Conservation (phyloP, 2,797 vertebrate species). For the Pterois miles region DNA sequence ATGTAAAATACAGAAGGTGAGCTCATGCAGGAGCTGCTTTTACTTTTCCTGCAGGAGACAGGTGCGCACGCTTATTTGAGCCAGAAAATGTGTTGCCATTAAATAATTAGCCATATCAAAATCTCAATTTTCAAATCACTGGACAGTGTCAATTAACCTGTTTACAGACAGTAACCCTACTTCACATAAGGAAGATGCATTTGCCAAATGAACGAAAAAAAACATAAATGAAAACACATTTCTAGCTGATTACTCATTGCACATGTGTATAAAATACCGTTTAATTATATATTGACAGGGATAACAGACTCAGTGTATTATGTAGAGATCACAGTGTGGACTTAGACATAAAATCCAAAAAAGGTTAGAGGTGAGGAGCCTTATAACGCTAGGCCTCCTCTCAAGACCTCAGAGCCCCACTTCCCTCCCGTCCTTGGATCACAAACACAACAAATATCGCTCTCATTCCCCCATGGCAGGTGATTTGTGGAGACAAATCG, state of each 20-base stretch:
- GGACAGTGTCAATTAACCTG: not conserved
- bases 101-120: constrained; percentile 28
- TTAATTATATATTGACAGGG: not conserved
- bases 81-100: constrained; percentile 5
- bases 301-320: not conserved
- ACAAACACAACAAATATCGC: constrained; percentile 83
- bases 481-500: constrained; percentile 86
- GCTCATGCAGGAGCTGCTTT: constrained; percentile 2
- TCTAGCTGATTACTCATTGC: constrained; percentile 90
- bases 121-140: constrained; percentile 8
- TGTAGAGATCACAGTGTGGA: constrained; percentile 75
- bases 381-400: constrained; percentile 44
- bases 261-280: constrained; percentile 77
- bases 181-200: not conserved
- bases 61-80: not conserved
- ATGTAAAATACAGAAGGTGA: constrained; percentile 21
- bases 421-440: constrained; percentile 81
- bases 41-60: not conserved
- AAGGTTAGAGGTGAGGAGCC: constrained; percentile 35
- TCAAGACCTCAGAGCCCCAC: constrained; percentile 80
- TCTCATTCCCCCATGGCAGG: constrained; percentile 81
- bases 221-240: constrained; percentile 91
- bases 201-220: too few species aligned
- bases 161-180: not conserved
- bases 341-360: not conserved